Conservation (phyloP, 2,888 invertebrate species). For the Rhamphomyia laevipes region DNA sequence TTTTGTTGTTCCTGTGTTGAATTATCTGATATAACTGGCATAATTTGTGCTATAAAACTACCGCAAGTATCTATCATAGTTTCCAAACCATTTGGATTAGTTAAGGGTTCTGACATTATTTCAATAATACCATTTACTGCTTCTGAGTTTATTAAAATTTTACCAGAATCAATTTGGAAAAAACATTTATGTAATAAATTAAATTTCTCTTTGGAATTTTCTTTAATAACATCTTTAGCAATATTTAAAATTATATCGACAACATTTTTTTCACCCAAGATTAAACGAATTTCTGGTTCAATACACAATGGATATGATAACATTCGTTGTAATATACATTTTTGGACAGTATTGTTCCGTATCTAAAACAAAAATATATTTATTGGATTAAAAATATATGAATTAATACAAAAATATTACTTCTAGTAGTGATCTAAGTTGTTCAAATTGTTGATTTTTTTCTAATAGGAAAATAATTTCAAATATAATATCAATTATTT, state of each 20-base stretch:
- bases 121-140: conserved; percentile 31
- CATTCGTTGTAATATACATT: conserved; percentile 28
- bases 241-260: conserved; percentile 25
- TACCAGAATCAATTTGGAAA: conserved; percentile 33
- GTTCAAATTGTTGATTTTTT: conserved; percentile 41
- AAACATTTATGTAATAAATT: conserved; percentile 36
- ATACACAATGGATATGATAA: conserved; percentile 33
- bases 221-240: conserved; percentile 23
- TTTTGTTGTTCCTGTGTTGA: conserved; percentile 34
- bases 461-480: conserved; percentile 44
- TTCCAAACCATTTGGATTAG: conserved; percentile 14
- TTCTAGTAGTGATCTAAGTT: conserved; percentile 45
- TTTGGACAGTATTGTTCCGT: conserved; percentile 23
- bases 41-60: conserved; percentile 42
- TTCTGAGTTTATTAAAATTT: conserved; percentile 27
- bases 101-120: conserved; percentile 25
- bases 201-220: conserved; percentile 26
- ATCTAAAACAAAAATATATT: conserved; percentile 18
- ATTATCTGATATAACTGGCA: conserved; percentile 40
- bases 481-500: conserved; percentile 51
- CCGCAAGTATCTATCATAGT: conserved; percentile 40
- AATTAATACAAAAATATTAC: conserved; percentile 31
- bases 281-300: conserved; percentile 27
- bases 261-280: conserved; percentile 25
- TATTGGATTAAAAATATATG: neutral